Base-by-base conservation (phyloP, 2,113 vertebrate species). In the Rutilus rutilus region DNA sequence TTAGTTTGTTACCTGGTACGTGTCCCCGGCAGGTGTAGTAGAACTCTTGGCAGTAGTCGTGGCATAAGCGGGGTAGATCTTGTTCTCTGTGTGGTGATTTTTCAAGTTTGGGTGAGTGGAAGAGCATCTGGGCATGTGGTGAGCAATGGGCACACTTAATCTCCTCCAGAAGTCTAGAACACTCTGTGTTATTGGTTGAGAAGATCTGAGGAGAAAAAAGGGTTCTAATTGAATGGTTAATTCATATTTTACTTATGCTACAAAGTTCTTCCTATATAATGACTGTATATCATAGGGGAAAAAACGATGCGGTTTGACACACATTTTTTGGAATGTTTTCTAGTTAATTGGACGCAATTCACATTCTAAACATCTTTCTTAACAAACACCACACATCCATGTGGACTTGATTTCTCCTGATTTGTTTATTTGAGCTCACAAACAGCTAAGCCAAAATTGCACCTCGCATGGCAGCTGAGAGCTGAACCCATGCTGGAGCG, bases 161-260 rank as follows among this genome's bases (percentile, higher is more conserved):
- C 95, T 99, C 98, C 90, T 99, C 97, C 93, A 99, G 94, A 90
- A 99, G 95, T 92, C 95, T 97, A 92, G 94, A 95, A 93, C 98
- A 99, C 91, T 98, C 97, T 74, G 98, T 99, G 94, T 97, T 98
- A 95, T 99, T 99, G 94, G 96, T 97, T 91, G 97, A 97, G 94
- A 97, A 96, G 92, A 97, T 96, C 98, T 99, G 96, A 92, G 96
- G 89, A 91, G 87, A 52, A 74, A 89, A 67, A 67, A 87, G 86
- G 85, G 92, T 23, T 65, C 47, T 59, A 78, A 62, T 47, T 15
- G 8, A 60, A 39, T 36, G 14, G 36, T 59, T 45, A 60, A 80
- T 80, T 14, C 6, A 42, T 27, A 45, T 62, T 45, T 30, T 14
- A 30, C 60, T 67, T 19, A 81, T 50, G 79, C 60, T 33, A 65